Base-by-base conservation (phyloP, 2,888 invertebrate species). In the Hipparchia semele region DNA sequence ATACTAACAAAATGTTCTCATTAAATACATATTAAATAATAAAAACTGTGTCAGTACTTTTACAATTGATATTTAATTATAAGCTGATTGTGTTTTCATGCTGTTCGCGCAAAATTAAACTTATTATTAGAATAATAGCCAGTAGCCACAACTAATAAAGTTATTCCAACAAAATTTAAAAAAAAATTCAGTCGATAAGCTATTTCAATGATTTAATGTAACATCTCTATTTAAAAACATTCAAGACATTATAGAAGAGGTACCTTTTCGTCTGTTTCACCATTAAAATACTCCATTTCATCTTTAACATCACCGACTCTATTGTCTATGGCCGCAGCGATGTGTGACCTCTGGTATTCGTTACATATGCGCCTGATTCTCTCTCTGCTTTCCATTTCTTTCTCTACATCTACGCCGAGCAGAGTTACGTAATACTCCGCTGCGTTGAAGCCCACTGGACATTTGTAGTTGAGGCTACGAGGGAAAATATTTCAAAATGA, bases 401-500 rank as follows among this genome's bases (percentile, higher is more conserved):
- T 91, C 75, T 91, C 93, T 6, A 83, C 72, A 46, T 94, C 87
- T 6, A 94, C 84, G 1, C 95, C 94, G 9, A 95, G 87, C 0
- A 95, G 87, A 49, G 95, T 94, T 4, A 98, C 96, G 86, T 96
- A 97, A 87, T 97, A 97, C 85, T 98, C 98, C 0, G 98, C 98
- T 2, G 97, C 96, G 88, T 98, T 98, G 93, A 96, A 98, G 46
- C 96, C 96, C 33, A 94, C 83, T 0, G 98, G 98, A 83, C 96
- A 96, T 76, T 93, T 90, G 80, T 95, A 95, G 77, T 95, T 95
- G 72, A 96, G 85, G 70, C 97, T 97, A 75, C 1, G 75, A 71
- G 23, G 62, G 33, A 1, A 39, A 54, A 67, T 62, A n/a, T 3
- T 69, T 49, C 51, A 61, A 13, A 51, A 53, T 56, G 12, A 33